Evolutionary conservation across 2,797 vertebrate genomes (phyloP).

Genomic region (Nannoperca obscura): DNA sequence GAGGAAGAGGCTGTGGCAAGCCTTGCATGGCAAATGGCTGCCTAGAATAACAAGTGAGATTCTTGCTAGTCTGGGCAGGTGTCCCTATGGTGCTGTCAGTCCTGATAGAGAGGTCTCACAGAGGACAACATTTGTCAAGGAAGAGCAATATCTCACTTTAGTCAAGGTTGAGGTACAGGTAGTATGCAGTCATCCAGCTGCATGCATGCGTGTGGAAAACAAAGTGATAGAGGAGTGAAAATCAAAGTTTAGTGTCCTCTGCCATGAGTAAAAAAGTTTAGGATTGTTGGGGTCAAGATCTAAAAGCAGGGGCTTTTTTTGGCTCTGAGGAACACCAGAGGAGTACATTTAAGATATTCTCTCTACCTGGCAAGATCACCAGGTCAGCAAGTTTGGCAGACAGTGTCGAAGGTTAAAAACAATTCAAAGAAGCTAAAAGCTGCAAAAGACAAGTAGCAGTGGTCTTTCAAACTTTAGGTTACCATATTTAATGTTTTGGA

Average conservation of each 20-base stretch:
- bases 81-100: slow-evolving; percentile 49
- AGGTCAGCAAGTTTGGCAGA: not conserved
- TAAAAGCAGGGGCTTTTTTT: not conserved
- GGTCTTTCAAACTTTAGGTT: not conserved
- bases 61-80: slow-evolving; percentile 50
- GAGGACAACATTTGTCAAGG: slow-evolving; percentile 60
- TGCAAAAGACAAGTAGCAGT: not conserved
- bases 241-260: slow-evolving; percentile 32
- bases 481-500: no score
- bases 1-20: slow-evolving; percentile 12
- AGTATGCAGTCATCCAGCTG: slow-evolving; percentile 39
- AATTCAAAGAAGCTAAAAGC: not conserved
- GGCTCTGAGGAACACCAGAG: not conserved
- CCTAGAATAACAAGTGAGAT: slow-evolving; percentile 29
- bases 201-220: slow-evolving; percentile 32
- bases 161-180: slow-evolving; percentile 48
- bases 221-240: slow-evolving; percentile 35
- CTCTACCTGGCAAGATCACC: not conserved
- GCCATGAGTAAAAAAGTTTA: not conserved
- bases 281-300: not conserved
- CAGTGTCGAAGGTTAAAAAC: not conserved
- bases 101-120: slow-evolving; percentile 55
- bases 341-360: not conserved
- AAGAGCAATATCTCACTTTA: slow-evolving; percentile 52
- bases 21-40: slow-evolving; percentile 26